These are phyloP conservation scores for Lepisosteus osseus DNA, from an alignment of 2,113 vertebrate species.

Conservation along the genomic window DNA sequence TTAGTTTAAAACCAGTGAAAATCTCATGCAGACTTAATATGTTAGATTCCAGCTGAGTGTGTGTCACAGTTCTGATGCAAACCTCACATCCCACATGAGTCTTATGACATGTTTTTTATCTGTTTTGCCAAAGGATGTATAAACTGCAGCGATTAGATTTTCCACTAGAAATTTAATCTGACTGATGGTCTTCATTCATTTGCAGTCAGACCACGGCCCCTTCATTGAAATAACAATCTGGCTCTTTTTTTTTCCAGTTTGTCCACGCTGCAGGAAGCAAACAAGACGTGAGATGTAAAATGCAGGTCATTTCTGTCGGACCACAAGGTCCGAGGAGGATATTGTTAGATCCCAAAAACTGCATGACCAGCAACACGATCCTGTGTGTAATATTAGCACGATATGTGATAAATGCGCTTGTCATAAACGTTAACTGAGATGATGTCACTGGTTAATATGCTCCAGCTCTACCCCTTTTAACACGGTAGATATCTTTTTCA, in stretches of 20 bases:
- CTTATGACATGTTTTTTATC: too few relatives aligned
- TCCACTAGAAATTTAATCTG: too few relatives aligned
- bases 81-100: too few relatives aligned
- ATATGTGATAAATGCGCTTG: conserved; percentile 30
- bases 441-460: conserved; percentile 17
- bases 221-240: neutral
- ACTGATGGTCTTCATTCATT: too few relatives aligned
- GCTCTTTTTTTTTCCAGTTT: neutral
- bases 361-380: conserved; percentile 7
- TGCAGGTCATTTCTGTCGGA: neutral
- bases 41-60: too few relatives aligned
- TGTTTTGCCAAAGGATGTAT: too few relatives aligned
- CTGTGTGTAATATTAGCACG: conserved; percentile 31
- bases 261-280: conserved; percentile 19
- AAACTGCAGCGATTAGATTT: too few relatives aligned
- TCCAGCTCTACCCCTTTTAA: conserved; percentile 10
- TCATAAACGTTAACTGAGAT: conserved; percentile 30
- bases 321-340: conserved; percentile 15
- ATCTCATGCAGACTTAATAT: too few relatives aligned
- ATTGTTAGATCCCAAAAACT: conserved; percentile 36
- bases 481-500: neutral
- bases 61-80: too few relatives aligned
- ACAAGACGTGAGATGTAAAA: conserved; percentile 18
- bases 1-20: too few relatives aligned
- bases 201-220: neutral